Percentiles rank a stretch among this genome's conserved stretches.
Conservation (phyloP, 2,888 invertebrate species). For the Dasypogon diadema region DNA sequence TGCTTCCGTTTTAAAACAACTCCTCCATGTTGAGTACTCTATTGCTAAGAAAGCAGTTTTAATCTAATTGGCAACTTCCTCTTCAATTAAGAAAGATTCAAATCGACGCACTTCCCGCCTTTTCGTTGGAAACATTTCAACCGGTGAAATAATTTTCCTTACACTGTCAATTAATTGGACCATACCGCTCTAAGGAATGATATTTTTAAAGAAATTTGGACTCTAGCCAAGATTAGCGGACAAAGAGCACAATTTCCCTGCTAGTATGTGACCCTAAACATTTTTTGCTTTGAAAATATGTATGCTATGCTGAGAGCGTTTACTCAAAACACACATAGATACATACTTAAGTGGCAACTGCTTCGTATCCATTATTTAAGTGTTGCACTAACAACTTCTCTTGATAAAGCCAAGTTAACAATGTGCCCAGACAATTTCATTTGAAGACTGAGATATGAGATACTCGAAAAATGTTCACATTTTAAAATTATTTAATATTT, state of each 20-base stretch:
- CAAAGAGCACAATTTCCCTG: background rate
- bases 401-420: background rate
- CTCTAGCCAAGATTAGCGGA: background rate
- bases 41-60: no score
- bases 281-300: background rate
- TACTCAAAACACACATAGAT: background rate
- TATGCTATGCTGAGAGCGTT: background rate
- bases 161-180: slow-evolving; percentile 1
- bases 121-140: slow-evolving; percentile 17
- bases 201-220: background rate
- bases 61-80: slow-evolving; percentile 25
- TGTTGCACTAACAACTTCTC: background rate
- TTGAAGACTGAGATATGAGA: background rate
- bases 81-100: slow-evolving; percentile 12
- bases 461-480: no score
- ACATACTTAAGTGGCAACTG: background rate
- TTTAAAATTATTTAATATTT: no score
- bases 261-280: background rate
- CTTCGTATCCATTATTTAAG: background rate
- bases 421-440: background rate
- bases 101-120: slow-evolving; percentile 1
- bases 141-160: background rate
- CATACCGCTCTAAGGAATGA: background rate
- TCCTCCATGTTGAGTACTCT: no score
- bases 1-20: no score